Evolutionary conservation across 2,113 vertebrate genomes (phyloP).

Genomic region (Brachyhypopomus gauderio): DNA sequence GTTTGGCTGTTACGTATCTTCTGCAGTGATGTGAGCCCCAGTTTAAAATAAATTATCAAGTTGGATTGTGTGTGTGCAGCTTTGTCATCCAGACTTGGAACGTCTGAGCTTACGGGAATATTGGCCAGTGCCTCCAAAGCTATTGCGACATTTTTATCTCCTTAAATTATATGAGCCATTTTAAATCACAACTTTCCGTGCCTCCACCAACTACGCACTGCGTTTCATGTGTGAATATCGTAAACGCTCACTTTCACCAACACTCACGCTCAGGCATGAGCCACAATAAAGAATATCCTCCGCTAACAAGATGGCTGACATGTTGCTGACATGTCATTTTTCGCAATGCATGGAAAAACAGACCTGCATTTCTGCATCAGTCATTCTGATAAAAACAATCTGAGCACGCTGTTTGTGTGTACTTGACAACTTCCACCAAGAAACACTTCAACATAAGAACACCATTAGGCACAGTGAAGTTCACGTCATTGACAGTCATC

Average conservation of each 20-base stretch:
- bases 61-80: slow-evolving; percentile 14
- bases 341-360: not conserved
- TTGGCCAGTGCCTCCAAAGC: slow-evolving; percentile 1
- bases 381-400: too few species aligned
- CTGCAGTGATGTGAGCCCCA: not conserved
- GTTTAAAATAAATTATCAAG: slow-evolving; percentile 10
- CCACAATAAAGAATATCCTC: slow-evolving; percentile 53
- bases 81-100: slow-evolving; percentile 12
- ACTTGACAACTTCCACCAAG: too few species aligned
- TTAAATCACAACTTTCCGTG: slow-evolving; percentile 48
- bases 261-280: slow-evolving; percentile 5
- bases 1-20: not conserved
- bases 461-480: not conserved
- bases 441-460: too few species aligned
- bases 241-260: not conserved
- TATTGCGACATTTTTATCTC: slow-evolving; percentile 34
- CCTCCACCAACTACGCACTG: slow-evolving; percentile 1
- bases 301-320: slow-evolving; percentile 45
- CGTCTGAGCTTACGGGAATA: slow-evolving; percentile 6
- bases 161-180: slow-evolving; percentile 32
- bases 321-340: slow-evolving; percentile 6
- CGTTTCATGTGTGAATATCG: not conserved
- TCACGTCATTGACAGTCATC: not conserved
- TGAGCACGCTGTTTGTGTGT: too few species aligned
- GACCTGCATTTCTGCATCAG: too few species aligned